Percentiles rank a stretch among this genome's conserved stretches.
Conservation (phyloP, 2,113 vertebrate genomes). For the Neolamprologus kungweensis region DNA sequence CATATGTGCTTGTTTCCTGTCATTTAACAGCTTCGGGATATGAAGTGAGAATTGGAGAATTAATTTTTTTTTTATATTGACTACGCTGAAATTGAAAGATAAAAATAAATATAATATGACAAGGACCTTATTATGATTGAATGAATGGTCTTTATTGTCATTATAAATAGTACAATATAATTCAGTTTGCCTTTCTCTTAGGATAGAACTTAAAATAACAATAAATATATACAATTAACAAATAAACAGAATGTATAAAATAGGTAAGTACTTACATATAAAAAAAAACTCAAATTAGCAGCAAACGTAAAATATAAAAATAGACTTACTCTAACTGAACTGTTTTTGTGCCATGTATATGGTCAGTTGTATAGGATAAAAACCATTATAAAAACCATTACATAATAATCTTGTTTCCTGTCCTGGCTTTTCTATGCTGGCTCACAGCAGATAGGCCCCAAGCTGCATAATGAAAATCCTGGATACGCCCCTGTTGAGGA, state of each 20-base stretch:
- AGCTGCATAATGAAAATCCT: not conserved
- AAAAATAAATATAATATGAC: not conserved
- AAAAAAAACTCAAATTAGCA: not conserved
- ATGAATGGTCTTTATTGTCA: not conserved
- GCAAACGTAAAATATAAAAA: not conserved
- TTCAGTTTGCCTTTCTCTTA: not conserved
- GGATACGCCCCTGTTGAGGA: not conserved
- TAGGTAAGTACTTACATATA: not conserved
- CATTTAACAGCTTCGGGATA: not conserved
- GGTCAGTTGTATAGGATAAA: not conserved
- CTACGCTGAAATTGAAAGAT: not conserved
- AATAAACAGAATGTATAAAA: not conserved
- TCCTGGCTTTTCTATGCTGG: not conserved
- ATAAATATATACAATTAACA: not conserved
- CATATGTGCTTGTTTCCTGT: not conserved
- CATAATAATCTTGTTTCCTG: not conserved
- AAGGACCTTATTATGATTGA: not conserved
- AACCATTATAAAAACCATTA: not conserved
- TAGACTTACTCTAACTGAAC: not conserved
- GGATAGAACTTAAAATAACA: not conserved
- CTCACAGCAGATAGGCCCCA: not conserved
- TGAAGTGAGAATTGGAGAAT: not conserved
- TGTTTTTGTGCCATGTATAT: not conserved
- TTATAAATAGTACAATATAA: not conserved
- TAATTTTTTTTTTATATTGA: accelerated